phyloP scores from a whole-genome alignment of 2,113 vertebrate species.

The Rana temporaria region DNA sequence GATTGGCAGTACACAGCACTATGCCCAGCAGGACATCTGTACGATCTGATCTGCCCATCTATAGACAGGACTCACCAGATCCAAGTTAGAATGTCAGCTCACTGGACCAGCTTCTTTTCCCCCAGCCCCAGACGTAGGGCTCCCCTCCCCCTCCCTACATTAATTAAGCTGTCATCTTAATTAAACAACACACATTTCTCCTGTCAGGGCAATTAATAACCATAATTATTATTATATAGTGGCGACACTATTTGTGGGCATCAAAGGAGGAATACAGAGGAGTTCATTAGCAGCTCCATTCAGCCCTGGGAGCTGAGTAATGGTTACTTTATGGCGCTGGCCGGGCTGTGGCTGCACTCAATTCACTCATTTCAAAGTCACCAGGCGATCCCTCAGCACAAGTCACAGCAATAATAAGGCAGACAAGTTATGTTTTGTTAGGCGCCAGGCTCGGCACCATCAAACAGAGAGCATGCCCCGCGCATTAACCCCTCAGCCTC shows the following conservation, averaged over 20 bases:
- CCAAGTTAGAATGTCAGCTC: background rate
- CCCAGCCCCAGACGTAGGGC: too few relatives aligned
- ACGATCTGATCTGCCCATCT: too few relatives aligned
- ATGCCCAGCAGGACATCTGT: too few relatives aligned
- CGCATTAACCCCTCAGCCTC: constrained; percentile 48
- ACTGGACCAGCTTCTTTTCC: background rate
- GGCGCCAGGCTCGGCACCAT: constrained; percentile 84
- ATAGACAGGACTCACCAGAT: too few relatives aligned
- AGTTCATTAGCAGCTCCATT: background rate
- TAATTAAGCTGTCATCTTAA: background rate
- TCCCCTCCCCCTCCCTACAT: background rate
- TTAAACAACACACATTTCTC: constrained; percentile 1
- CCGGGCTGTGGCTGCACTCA: background rate
- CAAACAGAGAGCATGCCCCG: constrained; percentile 79
- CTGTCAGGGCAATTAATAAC: background rate
- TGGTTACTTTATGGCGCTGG: constrained; percentile 37
- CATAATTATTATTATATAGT: background rate
- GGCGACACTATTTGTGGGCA: background rate
- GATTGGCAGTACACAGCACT: background rate
- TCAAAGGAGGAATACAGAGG: background rate
- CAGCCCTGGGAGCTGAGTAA: constrained; percentile 1
- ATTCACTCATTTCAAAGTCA: constrained; percentile 72
- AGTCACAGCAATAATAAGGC: constrained; percentile 82
- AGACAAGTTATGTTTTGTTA: constrained; percentile 82
- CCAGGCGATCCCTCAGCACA: constrained; percentile 75